phyloP scores from a whole-genome alignment of 2,888 invertebrate genomes.

The Diarsia brunnea region DNA sequence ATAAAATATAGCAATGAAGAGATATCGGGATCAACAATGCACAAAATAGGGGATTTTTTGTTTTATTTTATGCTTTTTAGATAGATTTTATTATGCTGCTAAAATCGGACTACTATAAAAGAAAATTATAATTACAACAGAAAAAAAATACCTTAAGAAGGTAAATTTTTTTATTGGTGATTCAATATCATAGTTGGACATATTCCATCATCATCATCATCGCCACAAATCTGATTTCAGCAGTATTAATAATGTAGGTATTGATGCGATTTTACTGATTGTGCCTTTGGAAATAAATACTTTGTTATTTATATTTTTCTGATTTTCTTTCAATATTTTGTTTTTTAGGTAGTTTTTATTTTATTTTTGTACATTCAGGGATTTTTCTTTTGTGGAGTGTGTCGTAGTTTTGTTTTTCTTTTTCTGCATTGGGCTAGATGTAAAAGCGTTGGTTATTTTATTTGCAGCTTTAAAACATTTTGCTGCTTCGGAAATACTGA shows the following conservation, averaged over 20 bases:
- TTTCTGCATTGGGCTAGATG: constrained; percentile 30
- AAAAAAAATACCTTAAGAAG: neutral
- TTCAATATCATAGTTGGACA: too few relatives aligned
- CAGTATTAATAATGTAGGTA: constrained; percentile 25
- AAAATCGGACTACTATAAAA: constrained; percentile 30
- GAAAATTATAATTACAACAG: too few relatives aligned
- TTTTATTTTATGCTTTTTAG: constrained; percentile 26
- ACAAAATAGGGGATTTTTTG: constrained; percentile 1
- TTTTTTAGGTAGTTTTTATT: constrained; percentile 1
- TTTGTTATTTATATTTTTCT: neutral
- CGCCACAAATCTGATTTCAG: constrained; percentile 53
- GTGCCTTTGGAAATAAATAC: neutral
- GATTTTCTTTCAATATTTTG: neutral
- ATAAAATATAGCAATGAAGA: constrained; percentile 3
- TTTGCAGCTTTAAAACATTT: constrained; percentile 8
- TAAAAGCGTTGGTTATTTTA: constrained; percentile 32
- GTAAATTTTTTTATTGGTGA: too few relatives aligned
- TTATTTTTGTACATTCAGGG: neutral
- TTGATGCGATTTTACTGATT: constrained; percentile 4
- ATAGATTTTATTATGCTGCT: constrained; percentile 33
- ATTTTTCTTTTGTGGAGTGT: constrained; percentile 21
- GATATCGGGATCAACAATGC: constrained; percentile 16
- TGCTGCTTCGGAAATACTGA: constrained; percentile 13
- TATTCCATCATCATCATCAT: too few relatives aligned
- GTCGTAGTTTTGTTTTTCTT: constrained; percentile 29